These are phyloP conservation scores for Rapana venosa DNA, from an alignment of 2,888 invertebrate genomes.

Conservation along the genomic window DNA sequence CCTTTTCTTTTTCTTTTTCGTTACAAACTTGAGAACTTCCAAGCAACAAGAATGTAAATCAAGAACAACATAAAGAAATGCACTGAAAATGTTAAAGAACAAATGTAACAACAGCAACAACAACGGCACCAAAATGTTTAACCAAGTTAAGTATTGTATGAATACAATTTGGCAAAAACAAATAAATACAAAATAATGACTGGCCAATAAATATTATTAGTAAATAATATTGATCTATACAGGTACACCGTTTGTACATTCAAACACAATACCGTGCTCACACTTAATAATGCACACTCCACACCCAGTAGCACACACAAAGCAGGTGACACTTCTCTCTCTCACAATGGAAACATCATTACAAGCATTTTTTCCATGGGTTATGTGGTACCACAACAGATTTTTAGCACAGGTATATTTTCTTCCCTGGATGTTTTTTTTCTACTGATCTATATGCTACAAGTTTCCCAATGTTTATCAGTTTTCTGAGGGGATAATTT, in stretches of 20 bases:
- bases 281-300: background rate
- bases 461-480: no score
- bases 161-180: slow-evolving; percentile 14
- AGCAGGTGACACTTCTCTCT: no score
- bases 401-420: no score
- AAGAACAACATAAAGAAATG: background rate
- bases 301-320: no score
- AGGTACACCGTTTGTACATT: background rate
- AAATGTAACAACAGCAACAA: background rate
- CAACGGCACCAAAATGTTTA: background rate
- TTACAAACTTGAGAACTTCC: no score
- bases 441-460: no score
- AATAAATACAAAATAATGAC: background rate
- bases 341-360: no score
- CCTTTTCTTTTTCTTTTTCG: background rate
- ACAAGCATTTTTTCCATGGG: no score
- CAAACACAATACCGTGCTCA: background rate
- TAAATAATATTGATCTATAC: background rate
- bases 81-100: background rate
- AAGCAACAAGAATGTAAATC: no score
- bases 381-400: no score
- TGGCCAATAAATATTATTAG: slow-evolving; percentile 24
- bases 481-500: no score
- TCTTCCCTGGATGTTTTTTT: no score
- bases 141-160: background rate